phyloP scores from a whole-genome alignment of 2,888 invertebrate genomes.

The Craniophora ligustri region DNA sequence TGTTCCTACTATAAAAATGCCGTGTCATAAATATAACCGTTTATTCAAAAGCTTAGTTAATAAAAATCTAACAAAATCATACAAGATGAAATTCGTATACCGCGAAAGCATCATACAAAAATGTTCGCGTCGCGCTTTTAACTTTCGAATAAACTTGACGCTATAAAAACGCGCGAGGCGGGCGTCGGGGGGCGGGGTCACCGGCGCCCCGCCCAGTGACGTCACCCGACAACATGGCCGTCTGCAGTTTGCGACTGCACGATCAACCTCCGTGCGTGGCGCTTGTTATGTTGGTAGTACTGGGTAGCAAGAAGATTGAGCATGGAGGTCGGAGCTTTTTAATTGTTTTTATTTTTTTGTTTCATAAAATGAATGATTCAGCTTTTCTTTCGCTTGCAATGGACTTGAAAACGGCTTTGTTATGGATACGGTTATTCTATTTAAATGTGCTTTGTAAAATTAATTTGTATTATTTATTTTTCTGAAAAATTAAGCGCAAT shows the following conservation, averaged over 20 bases:
- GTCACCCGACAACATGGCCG: conserved; percentile 83
- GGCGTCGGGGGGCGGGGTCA: conserved; percentile 68
- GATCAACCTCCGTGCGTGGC: conserved; percentile 42
- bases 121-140: conserved; percentile 28
- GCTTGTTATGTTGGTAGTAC: conserved; percentile 30
- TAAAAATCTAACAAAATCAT: neutral
- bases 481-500: too few species aligned
- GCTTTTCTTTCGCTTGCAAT: too few species aligned
- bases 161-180: conserved; percentile 61
- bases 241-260: conserved; percentile 66
- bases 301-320: conserved; percentile 9
- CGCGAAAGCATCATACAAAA: neutral
- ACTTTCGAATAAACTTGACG: conserved; percentile 40
- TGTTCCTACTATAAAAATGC: too few species aligned
- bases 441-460: neutral
- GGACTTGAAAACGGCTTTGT: too few species aligned
- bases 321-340: conserved; percentile 12
- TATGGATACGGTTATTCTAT: too few species aligned
- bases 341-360: conserved; percentile 20
- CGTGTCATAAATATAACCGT: too few species aligned
- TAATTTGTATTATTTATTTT: too few species aligned
- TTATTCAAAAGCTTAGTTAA: neutral
- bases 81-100: neutral
- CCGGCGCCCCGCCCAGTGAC: conserved; percentile 74
- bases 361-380: neutral